Percentiles rank a stretch among this genome's conserved stretches.
phyloP scores from a whole-genome alignment of 1,140 invertebrate species.

The Drosophila nigrodunni region DNA sequence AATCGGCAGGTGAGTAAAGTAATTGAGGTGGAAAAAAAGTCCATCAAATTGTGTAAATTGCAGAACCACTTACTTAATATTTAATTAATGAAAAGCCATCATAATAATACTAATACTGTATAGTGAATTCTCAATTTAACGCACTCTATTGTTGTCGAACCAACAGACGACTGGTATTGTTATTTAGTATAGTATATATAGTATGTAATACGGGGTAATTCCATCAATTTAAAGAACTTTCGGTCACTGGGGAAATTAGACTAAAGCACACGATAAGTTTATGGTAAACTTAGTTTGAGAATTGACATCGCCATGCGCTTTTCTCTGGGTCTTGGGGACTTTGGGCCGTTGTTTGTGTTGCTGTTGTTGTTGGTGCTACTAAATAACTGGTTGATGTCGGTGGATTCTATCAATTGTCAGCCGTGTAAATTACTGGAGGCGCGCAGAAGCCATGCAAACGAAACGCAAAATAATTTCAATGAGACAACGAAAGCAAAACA shows the following conservation, averaged over 20 bases:
- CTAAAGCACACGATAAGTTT: slow-evolving; percentile 48
- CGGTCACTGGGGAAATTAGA: slow-evolving; percentile 63
- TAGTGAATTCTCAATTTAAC: slow-evolving; percentile 51
- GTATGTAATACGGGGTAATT: slow-evolving; percentile 37
- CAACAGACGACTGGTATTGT: slow-evolving; percentile 21
- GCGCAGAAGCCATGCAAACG: slow-evolving; percentile 62
- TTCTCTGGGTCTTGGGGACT: slow-evolving; percentile 20
- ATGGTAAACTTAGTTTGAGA: slow-evolving; percentile 53
- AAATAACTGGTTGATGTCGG: slow-evolving; percentile 17
- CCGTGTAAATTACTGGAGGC: slow-evolving; percentile 74
- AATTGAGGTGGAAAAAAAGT: slow-evolving; percentile 11
- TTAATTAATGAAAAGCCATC: slow-evolving; percentile 56
- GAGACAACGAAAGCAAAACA: slow-evolving; percentile 25
- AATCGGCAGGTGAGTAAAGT: slow-evolving; percentile 35
- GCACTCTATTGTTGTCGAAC: slow-evolving; percentile 26
- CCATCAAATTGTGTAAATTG: slow-evolving; percentile 16
- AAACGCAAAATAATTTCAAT: slow-evolving; percentile 45
- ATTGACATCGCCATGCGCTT: slow-evolving; percentile 50
- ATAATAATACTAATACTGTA: slow-evolving; percentile 32
- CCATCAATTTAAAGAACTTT: slow-evolving; percentile 63
- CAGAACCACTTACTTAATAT: slow-evolving; percentile 18
- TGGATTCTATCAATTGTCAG: slow-evolving; percentile 66
- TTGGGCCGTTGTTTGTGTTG: background rate
- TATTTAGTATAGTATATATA: background rate
- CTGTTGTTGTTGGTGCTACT: slow-evolving; percentile 34